Base-by-base conservation (phyloP, 2,113 vertebrate species). In the Halcyon malimbica region DNA sequence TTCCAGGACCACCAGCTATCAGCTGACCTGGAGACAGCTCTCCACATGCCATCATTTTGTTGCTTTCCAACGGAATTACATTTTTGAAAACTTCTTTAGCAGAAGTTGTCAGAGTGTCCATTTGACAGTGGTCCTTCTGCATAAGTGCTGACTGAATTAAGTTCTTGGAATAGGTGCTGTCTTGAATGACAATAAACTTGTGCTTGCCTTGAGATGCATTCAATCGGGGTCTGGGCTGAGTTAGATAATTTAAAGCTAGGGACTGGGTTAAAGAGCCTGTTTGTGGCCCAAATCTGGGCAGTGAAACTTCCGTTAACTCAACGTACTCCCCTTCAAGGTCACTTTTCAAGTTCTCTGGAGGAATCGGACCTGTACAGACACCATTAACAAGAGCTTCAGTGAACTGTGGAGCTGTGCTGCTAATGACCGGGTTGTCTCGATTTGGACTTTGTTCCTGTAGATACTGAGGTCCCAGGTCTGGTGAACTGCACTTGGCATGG, bases 241-340 rank as follows among this genome's bases (percentile, higher is more conserved):
- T 98, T 83, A 96, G 96, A 25, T 96, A 98, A 91, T 94, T 98
- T 71, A 98, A 97, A 81, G 97, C 95, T 69, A 98, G 95, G 0
- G 98, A 97, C 19, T 97, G 98, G 16, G 98, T 98, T 54, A 98
- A 87, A 54, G 98, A 98, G 29, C 97, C 98, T 68, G 94, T 97
- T 77, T 98, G 98, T 3, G 98, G 98, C 33, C 97, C 98, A 94
- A 98, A 98, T 16, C 97, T 94, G 29, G 98, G 97, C 83, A 98
- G 63, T 1, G 97, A 93, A 62, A 98, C 93, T 90, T 98, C 98
- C 2, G 87, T 67, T 86, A 99, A 95, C 88, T 98, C 98, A 67
- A 99, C 98, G 7, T 99, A 99, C 50, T 99, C 99, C 13, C 98
- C 98, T 97, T 99, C 99, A 0, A 98, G 96, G 44, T 98, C 98